These are phyloP conservation scores for Acrobasis suavella DNA, from an alignment of 2,888 invertebrate genomes.

Conservation along the genomic window DNA sequence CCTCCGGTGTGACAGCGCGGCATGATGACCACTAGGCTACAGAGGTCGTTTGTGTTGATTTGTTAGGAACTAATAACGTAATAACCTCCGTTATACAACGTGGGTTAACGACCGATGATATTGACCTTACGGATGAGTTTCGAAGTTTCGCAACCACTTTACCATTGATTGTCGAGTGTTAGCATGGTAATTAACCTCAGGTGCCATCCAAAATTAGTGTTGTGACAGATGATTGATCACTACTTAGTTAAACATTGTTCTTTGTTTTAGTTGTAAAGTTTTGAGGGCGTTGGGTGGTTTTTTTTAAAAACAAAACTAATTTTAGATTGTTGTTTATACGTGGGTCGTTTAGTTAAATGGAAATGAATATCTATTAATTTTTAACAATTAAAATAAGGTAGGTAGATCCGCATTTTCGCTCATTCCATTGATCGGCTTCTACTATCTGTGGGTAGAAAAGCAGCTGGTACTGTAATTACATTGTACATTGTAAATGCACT, in stretches of 20 bases:
- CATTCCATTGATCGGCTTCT: too few species aligned
- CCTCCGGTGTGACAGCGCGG: too few species aligned
- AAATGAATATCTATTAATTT: too few species aligned
- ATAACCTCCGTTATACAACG: conserved; percentile 2
- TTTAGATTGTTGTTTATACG: too few species aligned
- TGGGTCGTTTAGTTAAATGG: too few species aligned
- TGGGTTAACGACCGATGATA: conserved; percentile 9
- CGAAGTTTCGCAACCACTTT: not conserved
- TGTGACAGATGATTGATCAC: conserved; percentile 1
- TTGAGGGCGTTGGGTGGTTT: not conserved
- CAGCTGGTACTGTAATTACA: too few species aligned
- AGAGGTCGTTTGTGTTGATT: too few species aligned
- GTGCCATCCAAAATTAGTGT: not conserved
- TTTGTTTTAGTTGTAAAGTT: not conserved
- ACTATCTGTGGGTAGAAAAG: too few species aligned
- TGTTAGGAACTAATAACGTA: conserved; percentile 1
- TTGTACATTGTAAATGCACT: too few species aligned
- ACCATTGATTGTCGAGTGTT: not conserved
- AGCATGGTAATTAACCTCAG: not conserved
- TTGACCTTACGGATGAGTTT: conserved; percentile 11
- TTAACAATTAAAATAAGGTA: too few species aligned
- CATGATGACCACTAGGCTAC: too few species aligned
- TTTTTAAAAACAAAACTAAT: not conserved
- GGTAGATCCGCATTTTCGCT: too few species aligned
- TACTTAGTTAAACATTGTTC: not conserved